A percentile compares a stretch with the other conserved stretches of the same genome.
Conservation (phyloP, 2,113 vertebrate species). For the Aleadryas rufinucha region DNA sequence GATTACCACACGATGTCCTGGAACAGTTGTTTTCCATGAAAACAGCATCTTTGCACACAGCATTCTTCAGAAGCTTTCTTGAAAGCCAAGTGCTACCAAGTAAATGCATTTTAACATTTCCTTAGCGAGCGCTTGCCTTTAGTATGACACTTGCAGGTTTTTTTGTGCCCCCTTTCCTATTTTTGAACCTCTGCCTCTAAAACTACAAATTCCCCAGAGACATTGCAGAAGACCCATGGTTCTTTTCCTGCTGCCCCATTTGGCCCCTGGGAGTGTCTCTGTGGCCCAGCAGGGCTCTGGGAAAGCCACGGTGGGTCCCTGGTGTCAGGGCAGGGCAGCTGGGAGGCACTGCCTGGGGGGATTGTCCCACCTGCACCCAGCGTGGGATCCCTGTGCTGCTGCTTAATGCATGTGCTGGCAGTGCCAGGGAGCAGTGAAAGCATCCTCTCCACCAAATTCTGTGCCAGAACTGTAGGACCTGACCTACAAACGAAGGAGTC, state of each 20-base stretch:
- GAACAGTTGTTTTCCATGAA: not conserved
- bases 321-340: not conserved
- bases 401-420: fast-evolving
- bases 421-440: not conserved
- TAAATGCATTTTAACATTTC: not conserved
- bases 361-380: not conserved
- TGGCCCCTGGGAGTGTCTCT: not conserved
- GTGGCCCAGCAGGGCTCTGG: not conserved
- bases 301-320: fast-evolving
- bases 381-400: fast-evolving
- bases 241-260: not conserved
- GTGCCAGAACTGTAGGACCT: not conserved
- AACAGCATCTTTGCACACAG: not conserved
- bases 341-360: not conserved
- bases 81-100: not conserved
- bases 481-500: not conserved
- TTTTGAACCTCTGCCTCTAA: not conserved
- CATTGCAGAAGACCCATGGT: not conserved
- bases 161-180: not conserved
- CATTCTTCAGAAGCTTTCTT: not conserved
- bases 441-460: not conserved
- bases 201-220: not conserved
- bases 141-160: not conserved
- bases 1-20: not conserved
- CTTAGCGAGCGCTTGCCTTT: not conserved